Evolutionary conservation across 2,113 vertebrate species (phyloP).

Genomic region (Propithecus coquereli): DNA sequence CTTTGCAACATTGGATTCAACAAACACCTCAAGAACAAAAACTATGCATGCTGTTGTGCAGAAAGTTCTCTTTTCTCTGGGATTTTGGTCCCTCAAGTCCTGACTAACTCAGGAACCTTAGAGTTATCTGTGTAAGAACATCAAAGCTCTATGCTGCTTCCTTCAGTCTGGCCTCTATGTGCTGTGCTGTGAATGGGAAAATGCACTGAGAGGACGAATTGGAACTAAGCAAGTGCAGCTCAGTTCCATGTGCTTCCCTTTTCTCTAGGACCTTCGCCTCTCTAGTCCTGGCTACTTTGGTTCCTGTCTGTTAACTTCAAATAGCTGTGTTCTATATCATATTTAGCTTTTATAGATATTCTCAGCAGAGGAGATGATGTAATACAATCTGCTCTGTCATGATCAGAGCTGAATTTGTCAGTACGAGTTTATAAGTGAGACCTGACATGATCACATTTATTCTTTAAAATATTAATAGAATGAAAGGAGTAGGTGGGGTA

Average conservation of each 20-base stretch:
- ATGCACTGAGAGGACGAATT: background rate
- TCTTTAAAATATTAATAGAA: background rate
- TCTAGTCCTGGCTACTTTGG: background rate
- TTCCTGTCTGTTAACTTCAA: background rate
- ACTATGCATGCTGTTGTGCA: background rate
- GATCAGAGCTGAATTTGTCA: background rate
- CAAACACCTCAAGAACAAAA: background rate
- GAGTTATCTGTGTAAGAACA: background rate
- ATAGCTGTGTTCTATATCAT: background rate
- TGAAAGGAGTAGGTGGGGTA: background rate
- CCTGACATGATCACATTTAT: background rate
- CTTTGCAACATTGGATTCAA: background rate
- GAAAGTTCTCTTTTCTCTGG: background rate
- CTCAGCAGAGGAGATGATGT: background rate
- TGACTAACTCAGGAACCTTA: background rate
- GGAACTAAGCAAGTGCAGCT: background rate
- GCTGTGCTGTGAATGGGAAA: background rate
- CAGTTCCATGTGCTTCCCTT: background rate
- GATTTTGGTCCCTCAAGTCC: background rate
- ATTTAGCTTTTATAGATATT: background rate
- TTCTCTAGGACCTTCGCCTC: background rate
- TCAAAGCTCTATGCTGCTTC: background rate
- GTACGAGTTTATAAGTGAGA: background rate
- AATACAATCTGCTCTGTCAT: background rate
- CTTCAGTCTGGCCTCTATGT: background rate